A percentile compares a stretch with the other conserved stretches of the same genome.
Evolutionary conservation across 2,888 invertebrate species (phyloP).

Genomic region (Melieria omissa): DNA sequence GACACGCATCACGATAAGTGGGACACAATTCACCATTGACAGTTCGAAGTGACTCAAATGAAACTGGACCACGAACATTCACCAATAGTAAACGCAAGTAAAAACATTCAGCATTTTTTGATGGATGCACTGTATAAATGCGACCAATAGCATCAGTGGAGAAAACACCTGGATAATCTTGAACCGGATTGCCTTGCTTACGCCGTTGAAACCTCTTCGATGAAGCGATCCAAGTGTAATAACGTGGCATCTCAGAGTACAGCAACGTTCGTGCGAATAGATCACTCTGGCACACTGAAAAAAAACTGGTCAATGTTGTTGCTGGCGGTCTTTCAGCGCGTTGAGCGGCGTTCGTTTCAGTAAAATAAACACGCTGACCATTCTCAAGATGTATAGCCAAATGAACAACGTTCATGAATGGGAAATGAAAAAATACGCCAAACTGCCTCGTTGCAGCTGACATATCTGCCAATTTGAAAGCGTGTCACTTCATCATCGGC

Average conservation of each 20-base stretch:
- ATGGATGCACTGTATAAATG: constrained; percentile 45
- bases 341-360: constrained; percentile 30
- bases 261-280: constrained; percentile 32
- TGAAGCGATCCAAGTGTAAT: constrained; percentile 48
- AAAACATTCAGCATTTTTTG: constrained; percentile 20
- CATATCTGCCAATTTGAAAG: constrained; percentile 47
- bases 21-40: too few relatives aligned
- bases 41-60: constrained; percentile 7
- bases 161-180: constrained; percentile 50
- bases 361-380: constrained; percentile 55
- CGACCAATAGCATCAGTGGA: constrained; percentile 49
- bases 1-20: constrained; percentile 27
- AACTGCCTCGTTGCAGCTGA: constrained; percentile 49
- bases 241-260: constrained; percentile 33
- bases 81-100: constrained; percentile 49
- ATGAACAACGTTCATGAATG: constrained; percentile 47
- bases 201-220: constrained; percentile 55
- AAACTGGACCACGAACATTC: constrained; percentile 55
- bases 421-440: constrained; percentile 46
- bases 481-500: constrained; percentile 39
- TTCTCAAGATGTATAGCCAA: constrained; percentile 8
- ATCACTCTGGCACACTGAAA: constrained; percentile 21
- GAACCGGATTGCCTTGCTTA: constrained; percentile 53
- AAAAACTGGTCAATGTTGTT: constrained; percentile 29
- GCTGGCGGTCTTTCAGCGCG: constrained; percentile 27